These are phyloP conservation scores for Hemicrepidius hirtus DNA, from an alignment of 2,888 invertebrate genomes.

Conservation along the genomic window DNA sequence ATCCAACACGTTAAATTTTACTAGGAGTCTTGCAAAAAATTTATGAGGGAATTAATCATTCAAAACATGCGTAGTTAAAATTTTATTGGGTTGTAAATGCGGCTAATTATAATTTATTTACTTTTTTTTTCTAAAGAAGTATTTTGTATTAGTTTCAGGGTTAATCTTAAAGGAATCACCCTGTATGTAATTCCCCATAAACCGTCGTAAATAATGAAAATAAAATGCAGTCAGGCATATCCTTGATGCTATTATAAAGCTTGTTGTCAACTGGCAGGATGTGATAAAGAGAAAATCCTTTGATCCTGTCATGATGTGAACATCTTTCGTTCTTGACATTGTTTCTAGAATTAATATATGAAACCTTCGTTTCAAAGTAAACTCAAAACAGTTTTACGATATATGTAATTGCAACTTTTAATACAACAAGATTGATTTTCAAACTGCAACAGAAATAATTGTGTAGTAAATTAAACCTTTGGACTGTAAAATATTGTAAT, in stretches of 20 bases:
- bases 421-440: neutral
- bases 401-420: constrained; percentile 4
- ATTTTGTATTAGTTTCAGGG: too few relatives aligned
- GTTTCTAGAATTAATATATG: neutral
- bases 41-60: neutral
- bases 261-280: neutral
- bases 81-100: too few relatives aligned
- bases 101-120: too few relatives aligned
- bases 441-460: neutral
- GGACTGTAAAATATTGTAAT: neutral
- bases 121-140: too few relatives aligned
- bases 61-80: neutral
- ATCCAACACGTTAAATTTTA: too few relatives aligned
- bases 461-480: neutral
- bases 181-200: neutral
- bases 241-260: neutral
- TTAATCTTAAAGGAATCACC: too few relatives aligned
- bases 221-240: neutral
- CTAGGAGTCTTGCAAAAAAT: too few relatives aligned
- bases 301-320: neutral
- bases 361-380: neutral
- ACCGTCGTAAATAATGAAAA: neutral
- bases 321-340: neutral
- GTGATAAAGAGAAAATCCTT: neutral
- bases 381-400: constrained; percentile 9